Conservation (phyloP, 2,797 vertebrate species). For the Protosalanx chinensis region DNA sequence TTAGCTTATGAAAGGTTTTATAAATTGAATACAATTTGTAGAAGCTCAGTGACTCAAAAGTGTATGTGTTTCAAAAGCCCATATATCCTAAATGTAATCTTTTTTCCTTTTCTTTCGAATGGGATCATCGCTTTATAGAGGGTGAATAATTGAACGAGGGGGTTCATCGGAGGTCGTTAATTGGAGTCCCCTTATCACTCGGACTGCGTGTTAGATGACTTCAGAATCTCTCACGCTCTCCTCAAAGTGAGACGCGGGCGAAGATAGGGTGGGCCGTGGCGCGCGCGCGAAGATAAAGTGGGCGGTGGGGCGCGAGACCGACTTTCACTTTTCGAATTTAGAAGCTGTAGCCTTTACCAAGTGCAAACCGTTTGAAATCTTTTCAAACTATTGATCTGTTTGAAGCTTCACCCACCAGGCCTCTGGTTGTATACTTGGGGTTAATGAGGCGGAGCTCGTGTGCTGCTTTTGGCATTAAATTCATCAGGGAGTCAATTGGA, state of each 20-base stretch:
- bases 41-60: not conserved
- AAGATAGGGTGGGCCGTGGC: slow-evolving; percentile 25
- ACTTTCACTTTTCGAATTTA: slow-evolving; percentile 40
- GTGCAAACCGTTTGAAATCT: slow-evolving; percentile 74
- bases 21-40: no score
- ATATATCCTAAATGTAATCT: not conserved
- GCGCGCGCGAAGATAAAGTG: slow-evolving; percentile 32
- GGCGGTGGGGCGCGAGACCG: slow-evolving; percentile 33
- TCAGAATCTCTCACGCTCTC: slow-evolving; percentile 70
- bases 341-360: slow-evolving; percentile 51
- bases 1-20: no score
- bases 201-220: slow-evolving; percentile 70
- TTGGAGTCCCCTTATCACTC: slow-evolving; percentile 75
- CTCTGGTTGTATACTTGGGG: slow-evolving; percentile 67
- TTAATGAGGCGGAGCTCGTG: slow-evolving; percentile 75
- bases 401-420: slow-evolving; percentile 66
- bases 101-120: slow-evolving; percentile 17
- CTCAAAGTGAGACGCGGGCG: slow-evolving; percentile 57
- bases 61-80: not conserved
- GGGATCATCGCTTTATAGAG: slow-evolving; percentile 53
- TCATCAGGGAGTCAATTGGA: slow-evolving; percentile 74
- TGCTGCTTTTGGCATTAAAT: slow-evolving; percentile 69
- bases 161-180: slow-evolving; percentile 61
- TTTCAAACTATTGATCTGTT: slow-evolving; percentile 73
- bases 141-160: slow-evolving; percentile 77